Base-by-base conservation (phyloP, 2,113 vertebrate genomes). In the Brachirus orientalis region DNA sequence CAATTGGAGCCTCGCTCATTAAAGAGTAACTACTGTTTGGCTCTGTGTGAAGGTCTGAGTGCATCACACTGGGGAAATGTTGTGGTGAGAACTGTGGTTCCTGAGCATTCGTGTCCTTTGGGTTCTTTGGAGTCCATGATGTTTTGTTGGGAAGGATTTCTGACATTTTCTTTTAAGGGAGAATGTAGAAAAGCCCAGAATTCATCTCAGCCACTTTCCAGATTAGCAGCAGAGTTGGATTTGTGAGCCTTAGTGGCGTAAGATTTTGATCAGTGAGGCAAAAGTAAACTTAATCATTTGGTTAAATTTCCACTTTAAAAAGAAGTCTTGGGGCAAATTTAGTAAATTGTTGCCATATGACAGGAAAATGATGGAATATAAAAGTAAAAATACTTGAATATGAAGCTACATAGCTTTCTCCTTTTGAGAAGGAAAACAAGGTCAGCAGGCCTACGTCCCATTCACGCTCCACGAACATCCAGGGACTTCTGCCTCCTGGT, bases 1-100 rank as follows among this genome's bases (percentile, higher is more conserved):
- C 60, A 45, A 19, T 44, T 11, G 79, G 59, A 79, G 69, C 64
- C 77, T 66, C 20, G 40, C 60, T 86, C 72, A 69, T 85, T 86
- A 74, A 53, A 65, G 43, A 60, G 45, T 71, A 79, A 85, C 84
- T 72, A 67, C 79, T 20, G 79, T 82, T 75, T 75, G 70, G 78
- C 77, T 74, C 14, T 19, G 8, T n/a, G 61, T 43, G 71, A 63
- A 61, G 50, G 61, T 22, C 7, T 11, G 17, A 58, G 62, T 55
- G 11, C 66, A 44, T 58, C 59, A 58, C 17, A 52, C 37, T 13
- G 50, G 50, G 79, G 66, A 69, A 74, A 48, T 50, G 51, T 38
- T 52, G 65, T 20, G 64, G 65, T 7, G 46, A 60, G 18, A 55
- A 7, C 60, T 18, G 57, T 22, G 69, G 77, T 37, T 55, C 45